A percentile compares a stretch with the other conserved stretches of the same genome.
Conservation (phyloP, 2,113 vertebrate species). For the Furnarius figulus region DNA sequence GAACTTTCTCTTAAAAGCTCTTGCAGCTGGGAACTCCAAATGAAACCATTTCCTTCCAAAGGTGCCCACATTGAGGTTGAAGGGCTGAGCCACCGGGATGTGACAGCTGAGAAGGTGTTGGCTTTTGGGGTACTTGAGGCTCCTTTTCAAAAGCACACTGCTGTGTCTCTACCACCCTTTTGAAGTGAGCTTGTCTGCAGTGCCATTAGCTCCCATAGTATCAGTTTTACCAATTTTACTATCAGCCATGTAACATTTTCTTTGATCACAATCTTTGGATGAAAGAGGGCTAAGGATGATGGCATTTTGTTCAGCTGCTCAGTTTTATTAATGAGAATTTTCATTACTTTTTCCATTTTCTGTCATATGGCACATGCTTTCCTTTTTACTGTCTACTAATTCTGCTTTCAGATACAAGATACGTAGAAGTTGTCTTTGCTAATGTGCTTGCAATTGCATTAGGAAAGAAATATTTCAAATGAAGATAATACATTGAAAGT, state of each 20-base stretch:
- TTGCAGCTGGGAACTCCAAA: not conserved
- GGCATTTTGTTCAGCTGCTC: not conserved
- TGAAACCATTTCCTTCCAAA: not conserved
- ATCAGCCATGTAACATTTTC: not conserved
- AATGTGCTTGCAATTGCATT: slow-evolving; percentile 18
- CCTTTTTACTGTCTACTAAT: slow-evolving; percentile 10
- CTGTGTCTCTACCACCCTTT: not conserved
- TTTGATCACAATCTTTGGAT: slow-evolving; percentile 2
- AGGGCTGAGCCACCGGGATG: not conserved
- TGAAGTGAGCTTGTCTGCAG: not conserved
- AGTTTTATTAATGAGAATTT: not conserved
- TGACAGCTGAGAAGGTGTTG: not conserved
- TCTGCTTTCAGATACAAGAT: slow-evolving; percentile 8
- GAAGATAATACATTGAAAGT: not conserved
- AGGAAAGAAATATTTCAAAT: slow-evolving; percentile 17
- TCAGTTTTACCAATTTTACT: not conserved
- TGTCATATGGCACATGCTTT: not conserved
- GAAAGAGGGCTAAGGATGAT: slow-evolving; percentile 15
- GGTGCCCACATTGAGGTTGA: not conserved
- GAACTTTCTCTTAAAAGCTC: not conserved
- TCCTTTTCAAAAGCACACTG: not conserved
- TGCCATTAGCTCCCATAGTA: not conserved
- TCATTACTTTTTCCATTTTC: slow-evolving; percentile 16
- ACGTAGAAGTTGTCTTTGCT: not conserved
- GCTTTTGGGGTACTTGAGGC: not conserved